A percentile compares a stretch with the other conserved stretches of the same genome.
Conservation (phyloP, 2,888 invertebrate species). For the Zonitis immaculata region DNA sequence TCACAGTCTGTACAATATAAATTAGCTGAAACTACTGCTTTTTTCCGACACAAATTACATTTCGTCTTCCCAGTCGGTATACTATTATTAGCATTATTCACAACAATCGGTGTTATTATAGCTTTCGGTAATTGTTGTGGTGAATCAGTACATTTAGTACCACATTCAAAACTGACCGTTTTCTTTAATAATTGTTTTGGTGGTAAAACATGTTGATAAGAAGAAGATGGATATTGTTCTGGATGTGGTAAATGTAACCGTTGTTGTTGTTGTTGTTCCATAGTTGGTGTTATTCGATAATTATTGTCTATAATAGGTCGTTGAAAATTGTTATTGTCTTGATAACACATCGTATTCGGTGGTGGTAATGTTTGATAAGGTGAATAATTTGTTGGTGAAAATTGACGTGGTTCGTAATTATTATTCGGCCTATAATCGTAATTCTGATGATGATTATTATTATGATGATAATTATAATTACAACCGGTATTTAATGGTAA, state of each 20-base stretch:
- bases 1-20: constrained; percentile 88
- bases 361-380: constrained; percentile 37
- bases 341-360: constrained; percentile 16
- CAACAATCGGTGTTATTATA: constrained; percentile 43
- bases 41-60: constrained; percentile 85
- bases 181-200: constrained; percentile 61
- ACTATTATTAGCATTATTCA: constrained; percentile 44
- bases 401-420: neutral
- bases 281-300: constrained; percentile 11
- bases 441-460: constrained; percentile 16
- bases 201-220: constrained; percentile 62
- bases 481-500: constrained; percentile 35
- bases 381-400: constrained; percentile 14
- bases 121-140: constrained; percentile 35
- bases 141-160: constrained; percentile 57
- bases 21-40: constrained; percentile 70
- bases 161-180: constrained; percentile 67
- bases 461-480: constrained; percentile 30
- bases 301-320: neutral
- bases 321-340: constrained; percentile 18
- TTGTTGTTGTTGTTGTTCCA: constrained; percentile 2
- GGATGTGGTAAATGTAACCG: constrained; percentile 32
- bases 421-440: neutral
- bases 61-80: constrained; percentile 56
- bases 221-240: constrained; percentile 52